Evolutionary conservation across 1,140 invertebrate species (phyloP).

Genomic region (Bombus haemorrhoidalis): DNA sequence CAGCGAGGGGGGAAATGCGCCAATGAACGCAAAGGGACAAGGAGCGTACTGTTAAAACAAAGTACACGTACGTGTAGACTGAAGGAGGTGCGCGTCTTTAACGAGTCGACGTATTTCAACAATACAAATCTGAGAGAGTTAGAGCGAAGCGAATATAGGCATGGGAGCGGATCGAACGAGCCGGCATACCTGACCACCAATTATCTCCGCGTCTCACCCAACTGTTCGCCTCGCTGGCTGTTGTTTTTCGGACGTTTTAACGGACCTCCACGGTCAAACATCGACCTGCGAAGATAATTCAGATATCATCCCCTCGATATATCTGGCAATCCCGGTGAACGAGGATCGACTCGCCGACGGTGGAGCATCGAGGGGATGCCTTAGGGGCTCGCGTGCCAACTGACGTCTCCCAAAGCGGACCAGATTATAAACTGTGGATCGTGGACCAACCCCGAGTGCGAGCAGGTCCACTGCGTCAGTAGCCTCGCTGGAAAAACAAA

Average conservation of each 20-base stretch:
- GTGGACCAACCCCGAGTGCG: constrained; percentile 19
- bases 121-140: constrained; percentile 22
- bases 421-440: constrained; percentile 70
- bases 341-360: constrained; percentile 52
- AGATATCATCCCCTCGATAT: constrained; percentile 73
- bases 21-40: no score
- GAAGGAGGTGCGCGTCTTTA: neutral
- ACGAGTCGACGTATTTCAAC: neutral
- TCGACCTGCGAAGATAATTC: constrained; percentile 65
- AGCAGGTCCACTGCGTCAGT: neutral
- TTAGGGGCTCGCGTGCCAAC: constrained; percentile 73
- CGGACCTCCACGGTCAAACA: constrained; percentile 58
- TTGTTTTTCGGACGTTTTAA: constrained; percentile 49
- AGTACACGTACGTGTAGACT: no score
- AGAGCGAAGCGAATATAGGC: constrained; percentile 29
- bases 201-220: constrained; percentile 73
- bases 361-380: constrained; percentile 59
- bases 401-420: constrained; percentile 68
- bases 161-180: constrained; percentile 21
- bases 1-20: rapidly evolving
- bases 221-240: constrained; percentile 57
- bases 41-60: no score
- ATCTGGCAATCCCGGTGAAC: constrained; percentile 57
- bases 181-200: constrained; percentile 72
- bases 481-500: neutral